phyloP scores from a whole-genome alignment of 2,797 vertebrate species.

The Diglossa cyanea region DNA sequence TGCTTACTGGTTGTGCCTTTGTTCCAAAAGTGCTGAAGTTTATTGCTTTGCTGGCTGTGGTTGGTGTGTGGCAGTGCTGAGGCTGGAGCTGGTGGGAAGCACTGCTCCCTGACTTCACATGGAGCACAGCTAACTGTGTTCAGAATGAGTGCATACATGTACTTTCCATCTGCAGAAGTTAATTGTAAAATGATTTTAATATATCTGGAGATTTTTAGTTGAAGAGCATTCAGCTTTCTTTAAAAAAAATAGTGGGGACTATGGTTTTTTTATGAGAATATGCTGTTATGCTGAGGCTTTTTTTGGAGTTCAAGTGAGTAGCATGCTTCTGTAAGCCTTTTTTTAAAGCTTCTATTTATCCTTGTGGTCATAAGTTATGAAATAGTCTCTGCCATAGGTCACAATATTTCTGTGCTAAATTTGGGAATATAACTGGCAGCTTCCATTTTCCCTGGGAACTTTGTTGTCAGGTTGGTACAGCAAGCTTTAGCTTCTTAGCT shows the following conservation, averaged over 20 bases:
- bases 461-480: neutral
- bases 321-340: neutral
- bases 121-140: neutral
- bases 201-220: neutral
- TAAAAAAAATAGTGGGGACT: neutral
- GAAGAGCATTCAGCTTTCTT: neutral
- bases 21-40: neutral
- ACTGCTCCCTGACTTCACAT: neutral
- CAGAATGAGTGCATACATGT: neutral
- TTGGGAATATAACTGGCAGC: conserved; percentile 40
- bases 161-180: neutral
- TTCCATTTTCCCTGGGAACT: conserved; percentile 28
- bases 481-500: neutral
- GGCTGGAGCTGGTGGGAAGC: neutral
- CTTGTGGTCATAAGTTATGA: conserved; percentile 29
- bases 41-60: accelerated
- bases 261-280: neutral
- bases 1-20: neutral
- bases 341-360: conserved; percentile 38
- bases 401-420: conserved; percentile 46
- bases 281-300: neutral
- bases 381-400: conserved; percentile 33
- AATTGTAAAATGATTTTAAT: neutral
- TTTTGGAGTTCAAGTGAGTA: neutral
- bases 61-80: neutral